Percentiles rank a stretch among this genome's conserved stretches.
These are phyloP conservation scores for Chirona hameri DNA, from an alignment of 2,888 invertebrate genomes.

Conservation along the genomic window DNA sequence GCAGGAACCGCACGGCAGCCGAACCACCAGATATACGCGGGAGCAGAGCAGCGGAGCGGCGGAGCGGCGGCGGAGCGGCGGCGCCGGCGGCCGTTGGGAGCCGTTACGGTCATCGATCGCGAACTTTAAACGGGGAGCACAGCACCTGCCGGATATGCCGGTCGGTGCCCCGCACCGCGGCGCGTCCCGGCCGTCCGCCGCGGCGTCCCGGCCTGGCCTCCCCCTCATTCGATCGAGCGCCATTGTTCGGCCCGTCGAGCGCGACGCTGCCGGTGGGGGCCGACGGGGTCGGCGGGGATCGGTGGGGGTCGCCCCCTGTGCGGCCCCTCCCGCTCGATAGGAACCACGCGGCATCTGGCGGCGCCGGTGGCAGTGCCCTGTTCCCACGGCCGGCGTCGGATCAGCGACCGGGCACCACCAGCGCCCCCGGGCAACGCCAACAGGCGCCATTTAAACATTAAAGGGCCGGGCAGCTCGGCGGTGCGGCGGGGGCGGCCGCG, in stretches of 20 bases:
- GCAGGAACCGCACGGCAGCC: neutral
- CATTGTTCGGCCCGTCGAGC: neutral
- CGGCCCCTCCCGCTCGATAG: neutral
- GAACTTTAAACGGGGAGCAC: neutral
- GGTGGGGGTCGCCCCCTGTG: neutral
- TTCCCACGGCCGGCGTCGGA: constrained; percentile 10
- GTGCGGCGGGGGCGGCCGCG: neutral
- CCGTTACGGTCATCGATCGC: neutral
- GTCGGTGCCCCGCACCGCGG: neutral
- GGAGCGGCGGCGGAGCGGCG: neutral
- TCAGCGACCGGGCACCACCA: neutral
- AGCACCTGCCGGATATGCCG: constrained; percentile 24
- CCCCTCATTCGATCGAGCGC: constrained; percentile 1
- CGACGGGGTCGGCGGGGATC: neutral
- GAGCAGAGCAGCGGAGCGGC: neutral
- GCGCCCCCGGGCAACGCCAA: neutral
- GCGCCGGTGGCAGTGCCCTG: neutral
- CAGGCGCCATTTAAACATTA: constrained; percentile 23
- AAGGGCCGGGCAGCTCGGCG: neutral
- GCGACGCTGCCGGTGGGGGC: neutral
- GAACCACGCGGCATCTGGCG: neutral
- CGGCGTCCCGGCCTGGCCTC: neutral
- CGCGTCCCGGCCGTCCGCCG: neutral
- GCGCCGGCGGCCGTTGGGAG: neutral
- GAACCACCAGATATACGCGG: neutral